Percentiles rank a stretch among this genome's conserved stretches.
phyloP scores from a whole-genome alignment of 2,888 invertebrate species.

The Polyploca ridens region DNA sequence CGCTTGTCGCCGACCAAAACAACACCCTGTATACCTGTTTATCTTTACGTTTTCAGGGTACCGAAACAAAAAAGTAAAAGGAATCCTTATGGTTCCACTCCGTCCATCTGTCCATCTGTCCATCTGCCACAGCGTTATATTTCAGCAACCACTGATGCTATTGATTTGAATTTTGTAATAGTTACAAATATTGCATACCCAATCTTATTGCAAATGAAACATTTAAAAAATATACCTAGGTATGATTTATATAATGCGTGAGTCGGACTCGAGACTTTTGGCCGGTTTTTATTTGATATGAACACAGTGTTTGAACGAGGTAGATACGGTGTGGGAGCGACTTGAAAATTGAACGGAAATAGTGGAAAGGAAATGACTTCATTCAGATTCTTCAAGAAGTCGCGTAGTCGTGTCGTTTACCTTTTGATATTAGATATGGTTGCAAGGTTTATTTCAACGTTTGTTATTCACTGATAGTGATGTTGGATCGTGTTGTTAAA shows the following conservation, averaged over 20 bases:
- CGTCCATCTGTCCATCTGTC: too few relatives aligned
- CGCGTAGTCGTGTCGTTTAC: slow-evolving; percentile 24
- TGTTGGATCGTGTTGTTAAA: neutral
- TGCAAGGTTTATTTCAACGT: slow-evolving; percentile 3
- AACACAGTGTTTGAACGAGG: slow-evolving; percentile 24
- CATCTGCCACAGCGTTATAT: too few relatives aligned
- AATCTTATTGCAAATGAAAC: too few relatives aligned
- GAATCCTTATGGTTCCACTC: too few relatives aligned
- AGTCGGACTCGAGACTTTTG: too few relatives aligned
- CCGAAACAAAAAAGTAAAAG: too few relatives aligned
- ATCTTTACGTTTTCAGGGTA: slow-evolving; percentile 25
- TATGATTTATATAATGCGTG: too few relatives aligned
- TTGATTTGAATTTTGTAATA: too few relatives aligned
- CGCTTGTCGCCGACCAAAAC: too few relatives aligned
- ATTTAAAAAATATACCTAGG: too few relatives aligned
- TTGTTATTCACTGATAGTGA: neutral
- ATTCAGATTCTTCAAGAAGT: slow-evolving; percentile 40
- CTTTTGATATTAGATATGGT: slow-evolving; percentile 10
- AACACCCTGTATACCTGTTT: slow-evolving; percentile 16
- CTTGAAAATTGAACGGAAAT: slow-evolving; percentile 55
- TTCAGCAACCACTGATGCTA: too few relatives aligned
- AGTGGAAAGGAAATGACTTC: slow-evolving; percentile 55
- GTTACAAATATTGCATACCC: too few relatives aligned
- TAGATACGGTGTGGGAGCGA: slow-evolving; percentile 40
- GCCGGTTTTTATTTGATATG: slow-evolving; percentile 22